These are phyloP conservation scores for Prinia subflava DNA, from an alignment of 2,113 vertebrate genomes.

Conservation along the genomic window DNA sequence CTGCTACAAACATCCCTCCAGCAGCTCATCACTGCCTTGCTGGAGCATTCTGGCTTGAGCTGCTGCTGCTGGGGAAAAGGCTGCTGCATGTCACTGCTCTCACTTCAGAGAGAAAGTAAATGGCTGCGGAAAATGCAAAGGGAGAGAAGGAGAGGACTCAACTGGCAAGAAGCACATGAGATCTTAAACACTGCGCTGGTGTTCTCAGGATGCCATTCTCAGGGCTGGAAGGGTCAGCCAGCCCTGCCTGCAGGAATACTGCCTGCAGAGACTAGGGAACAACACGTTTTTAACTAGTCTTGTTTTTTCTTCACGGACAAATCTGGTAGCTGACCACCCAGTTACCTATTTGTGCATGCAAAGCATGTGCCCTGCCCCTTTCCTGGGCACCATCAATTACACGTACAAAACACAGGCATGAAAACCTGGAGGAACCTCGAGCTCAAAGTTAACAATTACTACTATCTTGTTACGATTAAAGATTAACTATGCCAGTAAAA, in stretches of 20 bases:
- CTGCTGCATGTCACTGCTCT: background rate
- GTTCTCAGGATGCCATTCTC: background rate
- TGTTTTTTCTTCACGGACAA: background rate
- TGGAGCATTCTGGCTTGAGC: background rate
- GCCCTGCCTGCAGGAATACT: background rate
- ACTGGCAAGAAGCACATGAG: background rate
- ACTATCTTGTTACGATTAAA: conserved; percentile 46
- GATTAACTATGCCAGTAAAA: conserved; percentile 10
- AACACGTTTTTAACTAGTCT: background rate
- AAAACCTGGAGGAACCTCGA: conserved; percentile 12
- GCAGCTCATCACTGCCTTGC: background rate
- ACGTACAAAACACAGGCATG: background rate
- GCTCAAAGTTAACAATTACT: conserved; percentile 16
- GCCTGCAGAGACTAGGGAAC: background rate
- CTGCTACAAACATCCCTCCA: background rate
- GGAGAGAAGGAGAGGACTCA: background rate
- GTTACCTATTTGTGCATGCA: background rate
- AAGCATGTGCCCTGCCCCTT: background rate
- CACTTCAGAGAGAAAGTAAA: background rate
- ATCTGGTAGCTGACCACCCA: background rate
- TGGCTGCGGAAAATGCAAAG: background rate
- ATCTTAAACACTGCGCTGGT: background rate
- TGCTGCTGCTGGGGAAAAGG: background rate
- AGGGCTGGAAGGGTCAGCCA: background rate
- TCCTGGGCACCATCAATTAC: background rate